These are phyloP conservation scores for Entelurus aequoreus DNA, from an alignment of 2,113 vertebrate genomes.

Conservation along the genomic window DNA sequence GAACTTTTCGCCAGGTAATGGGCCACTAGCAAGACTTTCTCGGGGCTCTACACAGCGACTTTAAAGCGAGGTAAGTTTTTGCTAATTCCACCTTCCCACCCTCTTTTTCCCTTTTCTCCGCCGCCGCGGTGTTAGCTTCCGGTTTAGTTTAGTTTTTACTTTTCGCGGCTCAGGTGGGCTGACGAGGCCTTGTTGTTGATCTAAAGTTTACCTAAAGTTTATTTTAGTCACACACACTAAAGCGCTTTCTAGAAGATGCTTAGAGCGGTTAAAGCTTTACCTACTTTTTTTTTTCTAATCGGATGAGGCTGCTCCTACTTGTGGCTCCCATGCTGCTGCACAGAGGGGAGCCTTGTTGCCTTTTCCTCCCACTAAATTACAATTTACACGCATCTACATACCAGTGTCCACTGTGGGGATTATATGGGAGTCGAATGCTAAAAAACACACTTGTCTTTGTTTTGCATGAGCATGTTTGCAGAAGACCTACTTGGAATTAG, in stretches of 20 bases:
- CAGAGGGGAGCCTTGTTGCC: neutral
- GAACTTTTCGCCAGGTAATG: conserved; percentile 52
- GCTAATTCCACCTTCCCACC: conserved; percentile 5
- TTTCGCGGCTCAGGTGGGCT: conserved; percentile 28
- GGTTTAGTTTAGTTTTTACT: conserved; percentile 26
- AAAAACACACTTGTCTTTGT: no score
- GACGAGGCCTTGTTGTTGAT: conserved; percentile 1
- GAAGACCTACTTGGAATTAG: no score
- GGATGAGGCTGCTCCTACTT: conserved; percentile 33
- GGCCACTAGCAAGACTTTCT: conserved; percentile 51
- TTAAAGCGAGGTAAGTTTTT: conserved; percentile 59
- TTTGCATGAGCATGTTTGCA: no score
- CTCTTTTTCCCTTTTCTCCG: neutral
- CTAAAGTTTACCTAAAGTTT: neutral
- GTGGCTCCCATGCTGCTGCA: no score
- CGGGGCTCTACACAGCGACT: conserved; percentile 22
- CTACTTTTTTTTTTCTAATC: conserved; percentile 31
- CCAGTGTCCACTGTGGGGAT: no score
- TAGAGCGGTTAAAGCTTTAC: conserved; percentile 36
- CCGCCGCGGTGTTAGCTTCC: conserved; percentile 32
- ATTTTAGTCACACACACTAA: neutral
- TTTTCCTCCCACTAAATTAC: neutral
- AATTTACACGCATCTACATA: no score
- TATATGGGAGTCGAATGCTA: no score
- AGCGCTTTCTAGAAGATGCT: conserved; percentile 1